Conservation (phyloP, 1,140 invertebrate species). For the Euura saliciscinereae region DNA sequence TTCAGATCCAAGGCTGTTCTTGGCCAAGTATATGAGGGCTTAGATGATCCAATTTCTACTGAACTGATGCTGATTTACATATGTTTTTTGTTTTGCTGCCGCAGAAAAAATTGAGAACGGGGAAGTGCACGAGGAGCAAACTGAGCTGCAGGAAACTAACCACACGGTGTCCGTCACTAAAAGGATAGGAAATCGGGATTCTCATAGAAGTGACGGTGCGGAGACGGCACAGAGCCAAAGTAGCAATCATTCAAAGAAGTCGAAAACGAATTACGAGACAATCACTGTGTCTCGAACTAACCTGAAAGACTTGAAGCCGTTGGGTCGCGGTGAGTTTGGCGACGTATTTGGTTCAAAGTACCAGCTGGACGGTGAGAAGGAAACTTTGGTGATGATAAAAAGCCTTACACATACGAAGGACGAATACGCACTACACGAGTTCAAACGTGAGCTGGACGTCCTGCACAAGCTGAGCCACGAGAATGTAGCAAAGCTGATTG, state of each 20-base stretch:
- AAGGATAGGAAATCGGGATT: constrained; percentile 60
- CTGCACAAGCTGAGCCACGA: constrained; percentile 81
- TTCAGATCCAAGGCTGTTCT: no score
- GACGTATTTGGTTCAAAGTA: constrained; percentile 81
- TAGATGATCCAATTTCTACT: no score
- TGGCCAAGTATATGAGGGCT: no score
- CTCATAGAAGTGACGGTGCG: constrained; percentile 80
- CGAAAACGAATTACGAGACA: constrained; percentile 79
- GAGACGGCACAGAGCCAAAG: constrained; percentile 78
- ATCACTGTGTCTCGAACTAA: constrained; percentile 74
- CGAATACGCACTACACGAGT: constrained; percentile 78
- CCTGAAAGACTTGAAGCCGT: constrained; percentile 79
- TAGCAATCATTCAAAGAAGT: constrained; percentile 72
- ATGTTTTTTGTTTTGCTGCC: constrained; percentile 19
- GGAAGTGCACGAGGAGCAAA: constrained; percentile 64
- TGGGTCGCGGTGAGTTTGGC: constrained; percentile 91
- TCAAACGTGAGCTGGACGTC: constrained; percentile 86
- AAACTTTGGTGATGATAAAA: constrained; percentile 72
- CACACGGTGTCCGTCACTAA: constrained; percentile 47
- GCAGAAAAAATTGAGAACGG: constrained; percentile 67
- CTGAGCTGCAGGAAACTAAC: constrained; percentile 61
- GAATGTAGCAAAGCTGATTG: constrained; percentile 79
- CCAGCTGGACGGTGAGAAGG: constrained; percentile 54
- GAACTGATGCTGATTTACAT: constrained; percentile 13
- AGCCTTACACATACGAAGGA: constrained; percentile 77